Conservation (phyloP, 2,797 vertebrate species). For the Eutrigla gurnardus region DNA sequence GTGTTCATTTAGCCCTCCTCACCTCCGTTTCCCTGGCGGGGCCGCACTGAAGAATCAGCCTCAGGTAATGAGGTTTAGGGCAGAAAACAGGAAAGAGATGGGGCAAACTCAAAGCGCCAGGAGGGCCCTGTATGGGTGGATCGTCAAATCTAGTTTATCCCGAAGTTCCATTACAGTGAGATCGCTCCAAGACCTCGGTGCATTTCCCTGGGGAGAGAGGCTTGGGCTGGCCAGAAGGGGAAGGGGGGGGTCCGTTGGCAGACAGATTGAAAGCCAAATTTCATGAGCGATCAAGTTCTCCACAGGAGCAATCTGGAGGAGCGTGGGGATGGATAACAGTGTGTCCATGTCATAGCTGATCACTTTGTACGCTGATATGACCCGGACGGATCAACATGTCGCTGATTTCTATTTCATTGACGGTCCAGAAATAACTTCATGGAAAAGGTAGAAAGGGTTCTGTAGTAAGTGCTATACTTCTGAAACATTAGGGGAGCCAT, state of each 20-base stretch:
- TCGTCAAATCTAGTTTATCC: constrained; percentile 75
- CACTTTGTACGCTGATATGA: constrained; percentile 7
- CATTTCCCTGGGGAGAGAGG: constrained; percentile 55
- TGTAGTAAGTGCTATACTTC: constrained; percentile 25
- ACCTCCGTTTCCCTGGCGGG: constrained; percentile 33
- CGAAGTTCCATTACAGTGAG: constrained; percentile 71
- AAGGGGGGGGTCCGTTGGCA: constrained; percentile 28
- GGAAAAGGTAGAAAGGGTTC: not conserved
- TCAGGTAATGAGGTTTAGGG: constrained; percentile 67
- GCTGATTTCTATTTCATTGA: constrained; percentile 1
- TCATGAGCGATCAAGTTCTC: constrained; percentile 39
- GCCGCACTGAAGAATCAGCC: constrained; percentile 34
- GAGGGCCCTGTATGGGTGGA: constrained; percentile 38
- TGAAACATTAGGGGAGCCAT: constrained; percentile 17
- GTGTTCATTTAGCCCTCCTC: constrained; percentile 37
- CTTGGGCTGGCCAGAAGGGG: constrained; percentile 16
- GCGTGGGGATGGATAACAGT: constrained; percentile 31
- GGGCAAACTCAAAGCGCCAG: constrained; percentile 33
- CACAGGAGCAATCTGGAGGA: constrained; percentile 48
- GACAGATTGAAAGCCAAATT: constrained; percentile 63
- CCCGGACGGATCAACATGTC: not conserved
- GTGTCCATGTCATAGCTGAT: constrained; percentile 30
- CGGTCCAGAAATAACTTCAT: not conserved
- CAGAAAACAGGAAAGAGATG: constrained; percentile 15
- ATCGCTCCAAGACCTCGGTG: constrained; percentile 59